Percentiles rank a stretch among this genome's conserved stretches.
These are phyloP conservation scores for Mylabris sibirica DNA, from an alignment of 2,888 invertebrate genomes.

Conservation along the genomic window DNA sequence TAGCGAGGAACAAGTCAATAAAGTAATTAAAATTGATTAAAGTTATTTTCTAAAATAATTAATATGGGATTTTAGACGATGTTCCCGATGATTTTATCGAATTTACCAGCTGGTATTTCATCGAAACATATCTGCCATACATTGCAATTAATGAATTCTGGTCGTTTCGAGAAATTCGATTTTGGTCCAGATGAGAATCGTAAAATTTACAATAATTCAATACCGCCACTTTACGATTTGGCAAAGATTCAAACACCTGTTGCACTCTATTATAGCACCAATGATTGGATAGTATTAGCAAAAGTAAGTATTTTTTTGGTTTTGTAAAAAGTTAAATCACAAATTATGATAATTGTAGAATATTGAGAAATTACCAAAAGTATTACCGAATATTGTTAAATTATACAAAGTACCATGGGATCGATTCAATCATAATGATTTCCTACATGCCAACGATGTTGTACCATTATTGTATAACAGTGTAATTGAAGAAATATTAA, in stretches of 20 bases:
- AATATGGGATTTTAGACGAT: slow-evolving; percentile 4
- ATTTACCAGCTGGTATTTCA: slow-evolving; percentile 18
- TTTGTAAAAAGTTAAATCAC: not conserved
- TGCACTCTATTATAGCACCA: slow-evolving; percentile 12
- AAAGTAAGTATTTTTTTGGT: not conserved
- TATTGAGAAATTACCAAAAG: not conserved
- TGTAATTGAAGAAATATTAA: slow-evolving; percentile 19
- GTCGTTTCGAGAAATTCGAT: slow-evolving; percentile 15
- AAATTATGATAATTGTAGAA: not conserved
- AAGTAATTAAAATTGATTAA: not conserved
- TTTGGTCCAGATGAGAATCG: not conserved
- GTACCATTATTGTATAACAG: slow-evolving; percentile 15
- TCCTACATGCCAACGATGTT: slow-evolving; percentile 17
- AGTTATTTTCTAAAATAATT: not conserved
- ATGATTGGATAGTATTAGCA: slow-evolving; percentile 12
- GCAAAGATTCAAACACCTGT: slow-evolving; percentile 10
- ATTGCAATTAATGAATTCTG: slow-evolving; percentile 1
- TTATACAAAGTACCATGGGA: slow-evolving; percentile 18
- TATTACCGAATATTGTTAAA: slow-evolving; percentile 20
- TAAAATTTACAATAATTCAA: not conserved
- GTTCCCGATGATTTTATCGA: slow-evolving; percentile 3
- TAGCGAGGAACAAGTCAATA: not conserved
- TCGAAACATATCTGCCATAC: slow-evolving; percentile 10
- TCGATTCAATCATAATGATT: slow-evolving; percentile 20
- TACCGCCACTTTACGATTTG: slow-evolving; percentile 5